Percentiles rank a stretch among this genome's conserved stretches.
phyloP scores from a whole-genome alignment of 2,113 vertebrate genomes.

The Microcebus griseorufus region DNA sequence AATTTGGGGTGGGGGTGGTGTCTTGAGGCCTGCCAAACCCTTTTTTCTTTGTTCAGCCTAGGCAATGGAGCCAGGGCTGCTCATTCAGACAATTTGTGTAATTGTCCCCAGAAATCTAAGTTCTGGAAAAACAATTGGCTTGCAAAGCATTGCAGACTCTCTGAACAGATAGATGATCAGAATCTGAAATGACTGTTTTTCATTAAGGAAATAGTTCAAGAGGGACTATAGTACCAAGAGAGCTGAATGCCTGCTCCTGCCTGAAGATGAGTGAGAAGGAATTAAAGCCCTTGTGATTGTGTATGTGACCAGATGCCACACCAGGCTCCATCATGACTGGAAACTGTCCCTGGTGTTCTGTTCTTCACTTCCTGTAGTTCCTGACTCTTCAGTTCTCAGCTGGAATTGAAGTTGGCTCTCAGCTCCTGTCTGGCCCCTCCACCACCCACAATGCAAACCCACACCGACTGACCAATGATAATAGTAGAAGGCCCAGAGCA shows the following conservation, averaged over 20 bases:
- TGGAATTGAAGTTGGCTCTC: background rate
- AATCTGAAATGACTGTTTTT: slow-evolving; percentile 25
- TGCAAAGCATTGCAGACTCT: slow-evolving; percentile 3
- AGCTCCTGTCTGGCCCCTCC: background rate
- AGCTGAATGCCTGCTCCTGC: background rate
- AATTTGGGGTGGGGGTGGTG: background rate
- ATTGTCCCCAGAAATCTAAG: slow-evolving; percentile 43
- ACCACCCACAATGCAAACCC: background rate
- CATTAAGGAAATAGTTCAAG: slow-evolving; percentile 24
- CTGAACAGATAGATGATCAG: slow-evolving; percentile 1
- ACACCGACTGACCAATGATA: background rate
- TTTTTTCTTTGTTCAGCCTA: background rate
- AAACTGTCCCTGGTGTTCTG: background rate
- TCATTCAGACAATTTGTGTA: background rate
- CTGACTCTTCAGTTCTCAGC: background rate
- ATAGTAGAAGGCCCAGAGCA: background rate
- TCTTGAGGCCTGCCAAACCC: background rate
- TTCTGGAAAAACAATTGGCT: slow-evolving; percentile 5
- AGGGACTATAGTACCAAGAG: background rate
- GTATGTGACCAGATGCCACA: background rate
- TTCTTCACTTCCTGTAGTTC: background rate
- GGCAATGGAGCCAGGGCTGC: background rate
- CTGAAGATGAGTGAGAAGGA: background rate
- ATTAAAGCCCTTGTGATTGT: background rate
- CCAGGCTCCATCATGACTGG: background rate